phyloP scores from a whole-genome alignment of 2,113 vertebrate genomes.

The Podocnemis expansa region DNA sequence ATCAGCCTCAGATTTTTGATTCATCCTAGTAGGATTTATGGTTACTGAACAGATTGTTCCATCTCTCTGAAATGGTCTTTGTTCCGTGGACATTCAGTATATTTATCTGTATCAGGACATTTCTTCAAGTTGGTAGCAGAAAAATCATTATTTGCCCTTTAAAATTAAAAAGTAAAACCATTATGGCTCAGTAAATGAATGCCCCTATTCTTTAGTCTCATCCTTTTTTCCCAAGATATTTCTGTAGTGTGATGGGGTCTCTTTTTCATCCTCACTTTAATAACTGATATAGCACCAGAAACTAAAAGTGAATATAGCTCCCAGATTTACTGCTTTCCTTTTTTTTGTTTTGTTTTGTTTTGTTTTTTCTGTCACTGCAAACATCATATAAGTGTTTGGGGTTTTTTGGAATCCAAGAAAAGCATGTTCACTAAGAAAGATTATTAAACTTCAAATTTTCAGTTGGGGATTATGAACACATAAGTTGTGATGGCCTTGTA shows the following conservation, averaged over 20 bases:
- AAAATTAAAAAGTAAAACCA: background rate
- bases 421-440: background rate
- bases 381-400: background rate
- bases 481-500: background rate
- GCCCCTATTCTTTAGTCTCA: background rate
- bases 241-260: background rate
- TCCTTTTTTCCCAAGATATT: background rate
- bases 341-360: no score
- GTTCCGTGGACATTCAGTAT: background rate
- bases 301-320: background rate
- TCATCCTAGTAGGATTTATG: background rate
- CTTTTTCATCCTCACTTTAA: background rate
- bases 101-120: background rate
- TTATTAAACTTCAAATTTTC: background rate
- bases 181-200: background rate
- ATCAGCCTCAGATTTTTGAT: background rate
- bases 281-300: background rate
- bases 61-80: background rate
- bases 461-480: background rate
- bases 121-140: background rate
- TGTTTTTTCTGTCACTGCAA: no score
- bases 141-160: background rate
- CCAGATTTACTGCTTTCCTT: background rate
- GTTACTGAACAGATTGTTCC: background rate
- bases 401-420: background rate